These are phyloP conservation scores for Polyommatus iphigenia DNA, from an alignment of 2,888 invertebrate genomes.

Conservation along the genomic window DNA sequence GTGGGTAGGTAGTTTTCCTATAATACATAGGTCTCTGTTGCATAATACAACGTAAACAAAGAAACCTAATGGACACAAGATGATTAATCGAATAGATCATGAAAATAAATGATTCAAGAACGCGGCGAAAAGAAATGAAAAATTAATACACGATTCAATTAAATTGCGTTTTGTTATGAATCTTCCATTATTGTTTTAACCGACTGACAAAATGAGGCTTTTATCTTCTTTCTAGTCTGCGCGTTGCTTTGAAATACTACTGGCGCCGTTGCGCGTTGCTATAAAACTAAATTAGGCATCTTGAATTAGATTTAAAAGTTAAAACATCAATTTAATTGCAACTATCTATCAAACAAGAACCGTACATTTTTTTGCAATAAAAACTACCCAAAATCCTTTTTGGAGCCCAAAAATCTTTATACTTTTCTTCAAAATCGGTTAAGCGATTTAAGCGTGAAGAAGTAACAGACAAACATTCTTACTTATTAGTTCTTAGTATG, in stretches of 20 bases:
- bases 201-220: neutral
- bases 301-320: too few relatives aligned
- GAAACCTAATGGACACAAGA: neutral
- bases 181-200: neutral
- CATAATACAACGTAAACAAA: neutral
- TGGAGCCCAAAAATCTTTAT: too few relatives aligned
- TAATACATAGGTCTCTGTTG: too few relatives aligned
- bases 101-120: conserved; percentile 13
- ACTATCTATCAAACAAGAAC: too few relatives aligned
- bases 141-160: conserved; percentile 23
- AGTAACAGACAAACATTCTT: too few relatives aligned
- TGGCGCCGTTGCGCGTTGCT: neutral
- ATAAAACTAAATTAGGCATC: neutral
- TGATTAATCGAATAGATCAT: conserved; percentile 8
- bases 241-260: neutral
- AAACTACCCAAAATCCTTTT: too few relatives aligned
- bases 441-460: too few relatives aligned
- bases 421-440: too few relatives aligned
- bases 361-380: too few relatives aligned
- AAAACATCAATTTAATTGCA: too few relatives aligned
- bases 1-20: too few relatives aligned
- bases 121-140: conserved; percentile 10
- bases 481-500: too few relatives aligned
- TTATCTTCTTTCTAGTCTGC: neutral
- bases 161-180: neutral